A percentile compares a stretch with the other conserved stretches of the same genome.
Conservation (phyloP, 2,797 vertebrate genomes). For the Tachyglossus aculeatus region DNA sequence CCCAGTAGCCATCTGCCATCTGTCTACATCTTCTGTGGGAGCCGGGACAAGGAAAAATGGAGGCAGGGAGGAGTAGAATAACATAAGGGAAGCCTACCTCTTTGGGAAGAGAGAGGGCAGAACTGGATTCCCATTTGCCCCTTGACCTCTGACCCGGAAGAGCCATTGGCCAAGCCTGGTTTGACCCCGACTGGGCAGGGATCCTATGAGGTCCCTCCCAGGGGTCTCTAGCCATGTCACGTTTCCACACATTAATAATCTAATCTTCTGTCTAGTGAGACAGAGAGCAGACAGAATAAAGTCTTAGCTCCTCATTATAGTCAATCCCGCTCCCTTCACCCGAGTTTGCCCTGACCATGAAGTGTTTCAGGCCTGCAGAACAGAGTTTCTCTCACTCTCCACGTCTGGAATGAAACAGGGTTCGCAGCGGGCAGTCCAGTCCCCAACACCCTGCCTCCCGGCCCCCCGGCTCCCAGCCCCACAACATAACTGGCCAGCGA, state of each 20-base stretch:
- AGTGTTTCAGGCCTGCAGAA: not conserved
- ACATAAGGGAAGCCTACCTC: too few relatives aligned
- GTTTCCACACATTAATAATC: conserved; percentile 69
- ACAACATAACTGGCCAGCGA: too few relatives aligned
- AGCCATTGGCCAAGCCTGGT: conserved; percentile 29
- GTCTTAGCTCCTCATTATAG: conserved; percentile 38
- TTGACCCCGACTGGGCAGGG: conserved; percentile 43
- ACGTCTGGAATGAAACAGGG: too few relatives aligned
- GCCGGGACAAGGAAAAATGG: too few relatives aligned
- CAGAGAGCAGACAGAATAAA: conserved; percentile 40
- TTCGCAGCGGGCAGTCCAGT: too few relatives aligned
- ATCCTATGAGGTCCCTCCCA: too few relatives aligned
- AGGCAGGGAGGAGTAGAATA: too few relatives aligned
- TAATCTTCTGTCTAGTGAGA: conserved; percentile 33
- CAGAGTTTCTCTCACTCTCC: not conserved
- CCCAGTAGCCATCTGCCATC: not conserved
- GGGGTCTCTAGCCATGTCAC: too few relatives aligned
- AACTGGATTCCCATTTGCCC: too few relatives aligned
- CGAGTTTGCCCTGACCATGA: conserved; percentile 27
- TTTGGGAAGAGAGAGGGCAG: too few relatives aligned
- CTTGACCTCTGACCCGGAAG: not conserved
- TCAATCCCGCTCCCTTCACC: not conserved
- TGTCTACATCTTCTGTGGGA: conserved; percentile 6
- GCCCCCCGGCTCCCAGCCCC: too few relatives aligned
- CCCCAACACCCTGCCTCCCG: too few relatives aligned